Base-by-base conservation (phyloP, 2,113 vertebrate genomes). In the Balaenoptera acutorostrata region DNA sequence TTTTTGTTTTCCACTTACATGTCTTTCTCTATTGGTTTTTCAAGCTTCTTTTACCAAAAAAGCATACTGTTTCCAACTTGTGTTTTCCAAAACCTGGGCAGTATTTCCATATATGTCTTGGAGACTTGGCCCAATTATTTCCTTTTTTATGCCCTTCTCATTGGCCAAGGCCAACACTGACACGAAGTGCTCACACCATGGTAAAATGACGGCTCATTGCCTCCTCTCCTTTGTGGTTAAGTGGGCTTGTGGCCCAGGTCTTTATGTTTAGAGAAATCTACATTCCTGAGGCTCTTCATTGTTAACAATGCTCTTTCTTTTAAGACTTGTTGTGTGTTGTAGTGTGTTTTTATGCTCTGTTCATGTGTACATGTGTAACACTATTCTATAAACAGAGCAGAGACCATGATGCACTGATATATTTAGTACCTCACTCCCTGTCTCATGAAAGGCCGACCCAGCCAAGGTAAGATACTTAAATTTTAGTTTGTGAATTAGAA, bases 151-250 rank as follows among this genome's bases (percentile, higher is more conserved):
- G 36, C 3, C 63, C 41, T 88, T 86, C 14, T 29, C 44, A 64
- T 6, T 91, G 31, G 23, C 39, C 29, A 91, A 81, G 31, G 49
- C 29, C 36, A 93, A 31, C 3, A 27, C 7, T 29, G 23, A 61
- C 14, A 5, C 2, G 11, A 31, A 23, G 10, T 6, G 4, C 14
- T 93, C 33, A 39, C 2, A 7, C 31, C 31, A 64, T 0, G 0
- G 12, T 31, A 72, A 49, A 25, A 46, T 4, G 18, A 57, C 44
- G n/a, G 41, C 36, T 93, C 55, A 2, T 0, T 44, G 59, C 2
- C 13, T 41, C 14, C 9, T 97, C 55, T 55, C 46, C 20, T 95
- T 59, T 25, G 46, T 41, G 61, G 33, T 29, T 66, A 71, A 69
- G 63, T 63, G n/a, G 81, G 5, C 3, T n/a, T 31, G 8, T 64